Conservation (phyloP, 2,113 vertebrate genomes). For the Baryphthengus martii region DNA sequence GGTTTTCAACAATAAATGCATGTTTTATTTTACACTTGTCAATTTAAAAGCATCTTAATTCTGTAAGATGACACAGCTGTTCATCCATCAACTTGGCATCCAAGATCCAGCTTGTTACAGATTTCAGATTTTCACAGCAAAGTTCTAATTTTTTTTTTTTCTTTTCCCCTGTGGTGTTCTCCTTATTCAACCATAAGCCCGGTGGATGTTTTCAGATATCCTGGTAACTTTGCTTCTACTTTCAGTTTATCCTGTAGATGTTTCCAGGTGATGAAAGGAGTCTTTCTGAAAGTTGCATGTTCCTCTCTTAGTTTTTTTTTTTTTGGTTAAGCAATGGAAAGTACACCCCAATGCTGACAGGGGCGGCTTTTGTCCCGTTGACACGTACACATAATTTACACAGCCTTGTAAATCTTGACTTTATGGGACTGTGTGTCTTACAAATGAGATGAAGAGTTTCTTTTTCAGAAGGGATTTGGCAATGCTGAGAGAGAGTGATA, state of each 20-base stretch:
- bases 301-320: slow-evolving; percentile 11
- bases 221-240: neutral
- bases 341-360: neutral
- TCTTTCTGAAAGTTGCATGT: neutral
- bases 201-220: neutral
- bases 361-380: neutral
- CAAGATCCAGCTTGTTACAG: neutral
- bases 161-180: neutral
- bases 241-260: neutral
- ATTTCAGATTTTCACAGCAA: neutral
- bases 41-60: neutral
- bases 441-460: neutral
- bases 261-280: slow-evolving; percentile 19
- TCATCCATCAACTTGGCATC: neutral
- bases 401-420: slow-evolving; percentile 34
- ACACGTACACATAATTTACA: slow-evolving; percentile 11
- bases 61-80: neutral
- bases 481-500: neutral
- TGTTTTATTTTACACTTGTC: neutral
- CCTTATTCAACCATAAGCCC: neutral
- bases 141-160: neutral
- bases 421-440: slow-evolving; percentile 23
- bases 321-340: neutral
- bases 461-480: slow-evolving; percentile 12
- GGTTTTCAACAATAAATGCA: neutral